A percentile compares a stretch with the other conserved stretches of the same genome.
Conservation (phyloP, 1,140 invertebrate species). For the Trachelipus rathkii region DNA sequence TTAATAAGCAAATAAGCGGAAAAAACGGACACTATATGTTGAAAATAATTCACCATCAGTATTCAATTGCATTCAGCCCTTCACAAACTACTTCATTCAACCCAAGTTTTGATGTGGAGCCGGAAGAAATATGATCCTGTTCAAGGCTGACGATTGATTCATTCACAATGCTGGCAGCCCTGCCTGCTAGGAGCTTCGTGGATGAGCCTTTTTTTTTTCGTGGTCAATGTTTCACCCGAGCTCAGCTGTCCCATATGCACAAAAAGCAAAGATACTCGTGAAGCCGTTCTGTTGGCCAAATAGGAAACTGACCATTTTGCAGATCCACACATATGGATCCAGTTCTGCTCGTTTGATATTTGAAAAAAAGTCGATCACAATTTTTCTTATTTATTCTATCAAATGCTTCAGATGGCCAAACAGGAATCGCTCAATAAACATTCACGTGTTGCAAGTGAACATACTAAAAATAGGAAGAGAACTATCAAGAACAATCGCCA, state of each 20-base stretch:
- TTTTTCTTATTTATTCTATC: conserved; percentile 29
- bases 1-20: too few species aligned
- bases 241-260: conserved; percentile 43
- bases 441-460: conserved; percentile 17
- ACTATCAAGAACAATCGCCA: too few species aligned
- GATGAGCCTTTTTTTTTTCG: background rate
- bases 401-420: conserved; percentile 22
- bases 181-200: too few species aligned
- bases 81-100: too few species aligned
- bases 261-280: conserved; percentile 45
- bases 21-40: too few species aligned
- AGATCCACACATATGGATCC: conserved; percentile 42
- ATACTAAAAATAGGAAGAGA: too few species aligned
- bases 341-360: conserved; percentile 32
- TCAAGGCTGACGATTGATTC: too few species aligned
- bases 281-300: conserved; percentile 40
- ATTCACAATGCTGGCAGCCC: too few species aligned
- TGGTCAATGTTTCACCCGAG: conserved; percentile 12
- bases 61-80: too few species aligned
- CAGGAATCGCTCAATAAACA: conserved; percentile 11
- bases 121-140: too few species aligned
- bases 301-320: conserved; percentile 22
- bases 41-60: too few species aligned
- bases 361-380: conserved; percentile 32
- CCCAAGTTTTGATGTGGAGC: too few species aligned